A percentile compares a stretch with the other conserved stretches of the same genome.
These are phyloP conservation scores for Hydractinia symbiolongicarpus DNA, from an alignment of 30 jellyfish, hydroid and myxozoan species.

Conservation along the genomic window DNA sequence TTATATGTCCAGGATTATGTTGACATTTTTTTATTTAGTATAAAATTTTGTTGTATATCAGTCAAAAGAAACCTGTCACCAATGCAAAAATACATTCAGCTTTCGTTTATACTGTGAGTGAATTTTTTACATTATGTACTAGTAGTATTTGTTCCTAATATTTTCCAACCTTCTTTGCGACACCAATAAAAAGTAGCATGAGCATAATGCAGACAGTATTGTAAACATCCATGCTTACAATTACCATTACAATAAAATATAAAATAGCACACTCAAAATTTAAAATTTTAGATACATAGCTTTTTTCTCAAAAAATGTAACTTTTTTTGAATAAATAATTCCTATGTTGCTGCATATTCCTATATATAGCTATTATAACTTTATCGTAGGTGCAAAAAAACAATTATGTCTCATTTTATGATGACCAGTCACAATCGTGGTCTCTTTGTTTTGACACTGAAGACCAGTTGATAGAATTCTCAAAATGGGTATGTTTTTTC, in stretches of 20 bases:
- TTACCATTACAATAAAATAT: too few species aligned
- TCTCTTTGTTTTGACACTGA: constrained; percentile 74
- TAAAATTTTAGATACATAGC: too few species aligned
- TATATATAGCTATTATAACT: too few species aligned
- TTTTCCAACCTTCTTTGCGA: too few species aligned
- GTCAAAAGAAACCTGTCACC: constrained; percentile 93
- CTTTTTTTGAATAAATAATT: background rate
- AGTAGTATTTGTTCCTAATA: too few species aligned
- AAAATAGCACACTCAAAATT: too few species aligned
- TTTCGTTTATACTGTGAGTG: constrained; percentile 57
- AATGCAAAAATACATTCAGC: constrained; percentile 61
- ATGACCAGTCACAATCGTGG: constrained; percentile 86
- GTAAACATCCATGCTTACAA: too few species aligned
- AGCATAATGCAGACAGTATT: too few species aligned
- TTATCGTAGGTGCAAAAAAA: constrained; percentile 63
- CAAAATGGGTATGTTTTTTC: constrained; percentile 61
- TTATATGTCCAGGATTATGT: too few species aligned
- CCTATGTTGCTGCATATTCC: too few species aligned
- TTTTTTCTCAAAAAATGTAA: background rate
- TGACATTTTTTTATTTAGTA: constrained; percentile 27
- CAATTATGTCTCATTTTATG: constrained; percentile 78
- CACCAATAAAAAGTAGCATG: too few species aligned
- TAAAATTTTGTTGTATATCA: constrained; percentile 62
- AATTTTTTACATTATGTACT: background rate
- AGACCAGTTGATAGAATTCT: constrained; percentile 54